Conservation (phyloP, 2,888 invertebrate species). For the Phymatocera aterrima region DNA sequence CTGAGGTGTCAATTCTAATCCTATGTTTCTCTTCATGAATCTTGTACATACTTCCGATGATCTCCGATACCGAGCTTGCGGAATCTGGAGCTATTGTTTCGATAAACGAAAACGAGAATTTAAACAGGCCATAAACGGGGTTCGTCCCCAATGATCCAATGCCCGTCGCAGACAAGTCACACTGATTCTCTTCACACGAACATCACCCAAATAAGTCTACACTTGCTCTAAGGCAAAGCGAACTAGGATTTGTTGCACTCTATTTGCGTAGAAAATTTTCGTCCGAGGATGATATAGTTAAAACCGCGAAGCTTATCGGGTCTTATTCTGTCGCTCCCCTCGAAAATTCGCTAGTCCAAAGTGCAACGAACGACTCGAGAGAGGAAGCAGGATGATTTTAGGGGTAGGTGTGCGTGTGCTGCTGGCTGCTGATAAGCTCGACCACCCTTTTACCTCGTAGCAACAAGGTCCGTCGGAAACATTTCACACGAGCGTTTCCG, state of each 20-base stretch:
- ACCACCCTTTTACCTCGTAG: slow-evolving; percentile 33
- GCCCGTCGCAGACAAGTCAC: no score
- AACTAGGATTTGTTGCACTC: neutral
- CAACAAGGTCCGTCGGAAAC: slow-evolving; percentile 38
- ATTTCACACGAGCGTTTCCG: slow-evolving; percentile 41
- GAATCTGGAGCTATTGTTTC: no score
- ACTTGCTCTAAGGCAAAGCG: neutral
- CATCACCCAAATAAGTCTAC: no score
- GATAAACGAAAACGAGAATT: no score
- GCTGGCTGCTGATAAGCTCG: slow-evolving; percentile 42
- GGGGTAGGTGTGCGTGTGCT: slow-evolving; percentile 13
- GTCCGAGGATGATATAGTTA: neutral
- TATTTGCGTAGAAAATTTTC: neutral
- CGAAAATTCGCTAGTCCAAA: neutral
- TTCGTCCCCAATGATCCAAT: no score
- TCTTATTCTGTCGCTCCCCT: neutral
- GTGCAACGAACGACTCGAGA: slow-evolving; percentile 24
- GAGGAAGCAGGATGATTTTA: neutral
- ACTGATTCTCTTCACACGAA: no score
- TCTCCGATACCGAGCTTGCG: no score
- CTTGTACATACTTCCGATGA: no score
- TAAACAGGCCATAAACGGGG: no score
- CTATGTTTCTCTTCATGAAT: no score
- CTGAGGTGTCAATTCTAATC: no score
- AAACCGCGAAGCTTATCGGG: neutral